A percentile compares a stretch with the other conserved stretches of the same genome.
Conservation (phyloP, 2,888 invertebrate genomes). For the Physocephala rufipes region DNA sequence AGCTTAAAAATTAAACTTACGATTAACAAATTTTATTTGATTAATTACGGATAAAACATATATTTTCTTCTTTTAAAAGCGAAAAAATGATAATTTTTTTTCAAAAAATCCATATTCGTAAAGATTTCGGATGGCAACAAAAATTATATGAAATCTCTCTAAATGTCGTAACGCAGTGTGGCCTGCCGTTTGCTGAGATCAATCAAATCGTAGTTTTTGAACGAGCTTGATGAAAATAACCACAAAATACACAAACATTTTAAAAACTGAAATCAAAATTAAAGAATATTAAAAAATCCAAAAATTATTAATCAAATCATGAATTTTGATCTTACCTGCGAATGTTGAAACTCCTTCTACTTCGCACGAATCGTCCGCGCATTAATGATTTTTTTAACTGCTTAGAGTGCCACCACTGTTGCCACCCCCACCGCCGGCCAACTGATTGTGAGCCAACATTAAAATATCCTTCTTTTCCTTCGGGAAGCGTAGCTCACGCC, state of each 20-base stretch:
- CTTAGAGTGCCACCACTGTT: conserved; percentile 58
- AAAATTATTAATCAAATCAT: no score
- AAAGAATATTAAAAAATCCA: no score
- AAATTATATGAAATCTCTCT: conserved; percentile 15
- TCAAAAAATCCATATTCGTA: background rate
- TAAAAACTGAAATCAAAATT: conserved; percentile 13
- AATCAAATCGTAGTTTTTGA: conserved; percentile 28
- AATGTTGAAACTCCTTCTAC: conserved; percentile 2
- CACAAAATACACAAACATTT: background rate
- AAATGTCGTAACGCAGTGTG: background rate
- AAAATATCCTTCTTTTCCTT: conserved; percentile 96
- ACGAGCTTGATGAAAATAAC: conserved; percentile 5
- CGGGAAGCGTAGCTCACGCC: conserved; percentile 90
- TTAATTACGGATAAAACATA: background rate
- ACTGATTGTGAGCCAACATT: conserved; percentile 86
- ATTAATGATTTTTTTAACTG: conserved; percentile 47
- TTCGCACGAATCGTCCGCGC: background rate
- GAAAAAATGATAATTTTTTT: conserved; percentile 5
- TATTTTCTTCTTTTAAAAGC: background rate
- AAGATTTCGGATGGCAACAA: conserved; percentile 31
- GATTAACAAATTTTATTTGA: conserved; percentile 11
- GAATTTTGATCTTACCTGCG: background rate
- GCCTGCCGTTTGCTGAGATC: conserved; percentile 28
- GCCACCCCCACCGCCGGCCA: conserved; percentile 67
- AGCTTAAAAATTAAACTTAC: conserved; percentile 28